Base-by-base conservation (phyloP, 92 coral and sea anemone species). In the Phenganax stokvisi region DNA sequence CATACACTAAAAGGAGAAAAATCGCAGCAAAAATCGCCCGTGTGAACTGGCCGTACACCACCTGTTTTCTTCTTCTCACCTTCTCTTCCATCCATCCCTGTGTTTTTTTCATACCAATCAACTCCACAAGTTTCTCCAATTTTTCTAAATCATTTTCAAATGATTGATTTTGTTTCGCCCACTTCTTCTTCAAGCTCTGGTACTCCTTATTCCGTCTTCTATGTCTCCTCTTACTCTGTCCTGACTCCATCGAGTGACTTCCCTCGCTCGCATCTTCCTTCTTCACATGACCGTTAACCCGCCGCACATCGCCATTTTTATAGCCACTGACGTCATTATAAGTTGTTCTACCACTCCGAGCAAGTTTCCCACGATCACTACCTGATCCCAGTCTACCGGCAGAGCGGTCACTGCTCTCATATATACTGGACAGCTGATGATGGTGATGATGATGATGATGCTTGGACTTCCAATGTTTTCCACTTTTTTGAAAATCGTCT, bases 321-420 rank as follows among this genome's bases (percentile, higher is more conserved):
- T 58, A 69, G 12, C 81, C 81, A 12, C 51, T 63, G 10, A 79
- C n/a, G 52, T 79, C 83, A 63, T 79, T 79, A 54, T 79, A 79
- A 16, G 29, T 79, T 29, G 83, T 85, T 66, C 79, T 76, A 27
- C 88, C 71, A 64, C 84, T 80, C 74, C 85, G 66, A 6, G 81
- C 84, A 51, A 85, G 86, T 70, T 83, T 80, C 31, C 82, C 74
- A 4, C 30, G 57, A 54, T 83, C 86, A 73, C 89, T 87, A 8
- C 89, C 80, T 58, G 80, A 81, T 60, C 86, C 71, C 55, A 77
- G 84, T 30, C 77, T 85, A n/a, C 81, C 76, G 5, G 47, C 47
- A 11, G 85, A 72, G 73, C 82, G 83, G 68, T 86, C 86, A 56
- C 89, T 86, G 51, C 83, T 79, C 31, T 79, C 83, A 47, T 51